These are phyloP conservation scores for Gallirallus australis DNA, from an alignment of 2,797 vertebrate genomes.

Conservation along the genomic window DNA sequence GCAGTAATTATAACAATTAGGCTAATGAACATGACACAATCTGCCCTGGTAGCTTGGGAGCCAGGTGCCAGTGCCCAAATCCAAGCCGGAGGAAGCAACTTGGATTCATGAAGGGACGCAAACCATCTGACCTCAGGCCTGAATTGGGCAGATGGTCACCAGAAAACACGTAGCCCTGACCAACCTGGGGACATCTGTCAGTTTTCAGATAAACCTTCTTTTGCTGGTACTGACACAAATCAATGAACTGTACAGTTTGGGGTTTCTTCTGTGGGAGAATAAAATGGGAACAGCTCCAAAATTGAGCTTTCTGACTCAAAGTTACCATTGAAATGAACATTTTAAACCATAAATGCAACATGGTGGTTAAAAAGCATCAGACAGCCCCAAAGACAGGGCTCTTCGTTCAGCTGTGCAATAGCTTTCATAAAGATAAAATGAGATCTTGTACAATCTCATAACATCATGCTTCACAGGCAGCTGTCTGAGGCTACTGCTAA, in stretches of 20 bases:
- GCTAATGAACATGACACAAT: not conserved
- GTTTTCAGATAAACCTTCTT: not conserved
- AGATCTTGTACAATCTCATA: not conserved
- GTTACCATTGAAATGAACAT: not conserved
- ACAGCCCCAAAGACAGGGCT: not conserved
- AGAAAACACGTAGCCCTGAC: not conserved
- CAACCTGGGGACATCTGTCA: not conserved
- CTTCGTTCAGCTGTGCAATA: not conserved
- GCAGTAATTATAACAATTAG: not conserved
- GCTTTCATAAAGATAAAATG: not conserved
- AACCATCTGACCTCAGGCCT: not conserved
- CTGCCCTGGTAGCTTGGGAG: not conserved
- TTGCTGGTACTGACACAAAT: not conserved
- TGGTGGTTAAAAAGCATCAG: not conserved
- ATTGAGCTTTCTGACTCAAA: not conserved
- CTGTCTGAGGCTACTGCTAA: not conserved
- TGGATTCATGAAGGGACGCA: not conserved
- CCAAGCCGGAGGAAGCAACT: not conserved
- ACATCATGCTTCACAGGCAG: not conserved
- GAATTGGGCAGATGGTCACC: not conserved
- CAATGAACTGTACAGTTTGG: not conserved
- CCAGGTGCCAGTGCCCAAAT: not conserved
- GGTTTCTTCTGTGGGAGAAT: not conserved
- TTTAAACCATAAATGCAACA: not conserved
- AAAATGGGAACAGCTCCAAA: not conserved